Percentiles rank a stretch among this genome's conserved stretches.
Conservation (phyloP, 92 coral and sea anemone species). For the Plumapathes pennacea region DNA sequence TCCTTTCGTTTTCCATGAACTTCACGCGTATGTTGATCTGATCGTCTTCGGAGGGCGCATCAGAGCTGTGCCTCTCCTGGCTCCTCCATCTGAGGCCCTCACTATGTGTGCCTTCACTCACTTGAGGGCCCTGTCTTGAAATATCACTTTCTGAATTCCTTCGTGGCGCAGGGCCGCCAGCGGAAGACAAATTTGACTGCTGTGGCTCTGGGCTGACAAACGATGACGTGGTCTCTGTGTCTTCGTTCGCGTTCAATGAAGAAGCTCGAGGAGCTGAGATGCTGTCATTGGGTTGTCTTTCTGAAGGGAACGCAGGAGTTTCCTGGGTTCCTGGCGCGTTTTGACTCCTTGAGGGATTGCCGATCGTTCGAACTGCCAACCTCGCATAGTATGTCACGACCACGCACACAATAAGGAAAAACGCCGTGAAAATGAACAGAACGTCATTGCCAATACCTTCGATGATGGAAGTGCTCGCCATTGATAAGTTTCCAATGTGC, state of each 20-base stretch:
- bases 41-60: constrained; percentile 5
- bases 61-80: neutral
- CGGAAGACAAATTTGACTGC: too few relatives aligned
- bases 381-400: constrained; percentile 8
- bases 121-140: too few relatives aligned
- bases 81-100: neutral
- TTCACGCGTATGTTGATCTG: constrained; percentile 66
- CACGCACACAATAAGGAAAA: constrained; percentile 42
- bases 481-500: neutral
- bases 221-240: too few relatives aligned
- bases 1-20: constrained; percentile 74
- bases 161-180: too few relatives aligned
- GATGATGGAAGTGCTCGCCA: constrained; percentile 52
- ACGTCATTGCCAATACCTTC: constrained; percentile 97
- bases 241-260: too few relatives aligned
- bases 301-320: too few relatives aligned
- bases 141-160: too few relatives aligned
- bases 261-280: too few relatives aligned
- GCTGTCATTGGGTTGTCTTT: too few relatives aligned
- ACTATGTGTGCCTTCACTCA: neutral
- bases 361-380: constrained; percentile 5
- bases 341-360: too few relatives aligned
- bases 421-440: constrained; percentile 55
- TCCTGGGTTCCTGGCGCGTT: too few relatives aligned
- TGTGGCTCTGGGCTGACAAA: too few relatives aligned